Conservation (phyloP, 2,797 vertebrate genomes). For the Cephalopachus bancanus region DNA sequence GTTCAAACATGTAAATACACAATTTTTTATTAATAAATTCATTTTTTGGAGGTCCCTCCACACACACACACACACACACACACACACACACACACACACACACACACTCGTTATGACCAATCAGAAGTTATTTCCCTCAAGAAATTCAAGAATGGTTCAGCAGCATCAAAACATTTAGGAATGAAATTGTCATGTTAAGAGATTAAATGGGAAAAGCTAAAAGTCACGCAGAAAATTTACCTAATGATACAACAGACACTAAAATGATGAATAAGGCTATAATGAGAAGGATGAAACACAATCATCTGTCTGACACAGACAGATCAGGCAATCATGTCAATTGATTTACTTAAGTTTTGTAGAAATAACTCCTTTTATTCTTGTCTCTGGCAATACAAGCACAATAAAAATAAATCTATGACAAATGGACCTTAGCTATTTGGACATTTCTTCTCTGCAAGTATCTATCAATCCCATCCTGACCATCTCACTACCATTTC, state of each 20-base stretch:
- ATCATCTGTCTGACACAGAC: neutral
- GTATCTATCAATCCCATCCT: neutral
- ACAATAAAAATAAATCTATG: neutral
- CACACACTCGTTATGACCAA: neutral
- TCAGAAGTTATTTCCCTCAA: neutral
- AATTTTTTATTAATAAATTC: too few relatives aligned
- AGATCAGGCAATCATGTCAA: neutral
- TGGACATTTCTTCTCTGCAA: neutral
- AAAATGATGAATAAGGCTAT: neutral
- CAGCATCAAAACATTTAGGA: neutral
- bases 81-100: neutral
- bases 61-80: neutral
- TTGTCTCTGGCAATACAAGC: neutral
- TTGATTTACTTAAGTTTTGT: neutral
- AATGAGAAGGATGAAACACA: neutral
- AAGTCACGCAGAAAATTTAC: neutral
- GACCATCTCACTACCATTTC: neutral
- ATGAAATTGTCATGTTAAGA: neutral
- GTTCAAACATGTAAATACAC: too few relatives aligned
- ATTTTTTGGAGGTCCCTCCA: too few relatives aligned
- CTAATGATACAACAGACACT: neutral
- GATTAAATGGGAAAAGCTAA: neutral
- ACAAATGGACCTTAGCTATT: neutral
- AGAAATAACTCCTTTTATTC: constrained; percentile 11
- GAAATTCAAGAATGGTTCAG: constrained; percentile 30